Percentiles rank a stretch among this genome's conserved stretches.
phyloP scores from a whole-genome alignment of 2,888 invertebrate species.

The Masnerella sp. region DNA sequence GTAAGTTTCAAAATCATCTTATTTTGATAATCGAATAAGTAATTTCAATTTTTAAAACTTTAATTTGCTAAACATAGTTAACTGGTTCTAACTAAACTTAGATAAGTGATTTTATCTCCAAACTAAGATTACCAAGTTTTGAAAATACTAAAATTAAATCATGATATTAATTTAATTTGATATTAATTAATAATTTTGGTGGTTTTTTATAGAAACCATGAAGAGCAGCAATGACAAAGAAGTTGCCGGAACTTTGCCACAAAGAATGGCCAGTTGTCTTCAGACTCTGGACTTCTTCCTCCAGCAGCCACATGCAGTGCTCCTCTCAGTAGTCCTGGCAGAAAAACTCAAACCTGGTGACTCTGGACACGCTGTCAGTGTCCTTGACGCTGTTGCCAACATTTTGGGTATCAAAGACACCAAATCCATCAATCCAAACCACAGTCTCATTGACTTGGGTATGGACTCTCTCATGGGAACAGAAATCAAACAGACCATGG shows the following conservation, averaged over 20 bases:
- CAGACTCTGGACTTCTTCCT: constrained; percentile 92
- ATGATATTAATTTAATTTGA: not conserved
- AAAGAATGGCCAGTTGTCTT: constrained; percentile 96
- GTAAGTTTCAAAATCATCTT: constrained; percentile 63
- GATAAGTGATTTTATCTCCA: no score
- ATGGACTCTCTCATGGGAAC: constrained; percentile 99
- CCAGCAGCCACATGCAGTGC: constrained; percentile 90
- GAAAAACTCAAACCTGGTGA: constrained; percentile 85
- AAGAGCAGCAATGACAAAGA: constrained; percentile 93
- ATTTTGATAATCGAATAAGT: no score
- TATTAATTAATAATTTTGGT: not conserved
- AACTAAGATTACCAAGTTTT: no score
- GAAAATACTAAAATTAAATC: no score
- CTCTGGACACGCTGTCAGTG: constrained; percentile 80
- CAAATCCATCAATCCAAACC: constrained; percentile 85
- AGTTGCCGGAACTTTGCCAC: constrained; percentile 97
- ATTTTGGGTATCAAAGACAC: constrained; percentile 94
- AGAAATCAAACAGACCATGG: constrained; percentile 97
- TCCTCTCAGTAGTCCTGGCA: constrained; percentile 91
- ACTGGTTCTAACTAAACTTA: no score
- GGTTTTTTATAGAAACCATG: constrained; percentile 83
- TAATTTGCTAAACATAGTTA: no score
- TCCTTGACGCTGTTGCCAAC: constrained; percentile 90
- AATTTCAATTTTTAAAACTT: no score
- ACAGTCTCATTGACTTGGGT: constrained; percentile 94